Evolutionary conservation across 2,888 invertebrate species (phyloP).

Genomic region (Diarsia mendica): DNA sequence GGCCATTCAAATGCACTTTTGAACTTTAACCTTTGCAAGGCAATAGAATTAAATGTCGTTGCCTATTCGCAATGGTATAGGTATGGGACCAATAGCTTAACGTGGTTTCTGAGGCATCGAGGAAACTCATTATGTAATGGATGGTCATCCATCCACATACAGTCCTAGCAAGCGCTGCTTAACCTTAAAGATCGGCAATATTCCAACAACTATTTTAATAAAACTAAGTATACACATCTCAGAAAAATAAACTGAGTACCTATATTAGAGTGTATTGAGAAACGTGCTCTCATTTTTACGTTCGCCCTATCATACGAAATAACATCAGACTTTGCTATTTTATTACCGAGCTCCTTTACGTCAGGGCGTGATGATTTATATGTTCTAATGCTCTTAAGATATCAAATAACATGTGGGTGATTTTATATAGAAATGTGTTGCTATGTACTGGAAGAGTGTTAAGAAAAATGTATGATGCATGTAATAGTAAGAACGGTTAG

Average conservation of each 20-base stretch:
- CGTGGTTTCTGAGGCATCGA: neutral
- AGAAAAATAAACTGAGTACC: constrained; percentile 21
- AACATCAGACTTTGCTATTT: constrained; percentile 27
- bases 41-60: no score
- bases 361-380: constrained; percentile 63
- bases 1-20: no score
- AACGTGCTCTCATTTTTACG: constrained; percentile 6
- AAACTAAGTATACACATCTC: neutral
- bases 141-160: neutral
- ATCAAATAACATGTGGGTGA: constrained; percentile 50
- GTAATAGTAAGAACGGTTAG: neutral
- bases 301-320: constrained; percentile 3
- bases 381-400: constrained; percentile 55
- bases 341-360: constrained; percentile 51
- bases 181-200: neutral
- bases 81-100: neutral
- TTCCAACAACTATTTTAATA: neutral
- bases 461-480: neutral
- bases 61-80: no score
- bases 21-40: no score
- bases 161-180: neutral
- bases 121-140: neutral
- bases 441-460: constrained; percentile 12
- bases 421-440: constrained; percentile 49
- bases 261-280: constrained; percentile 23